A percentile compares a stretch with the other conserved stretches of the same genome.
Evolutionary conservation across 1,140 invertebrate genomes (phyloP).

Genomic region (Campodea augens): DNA sequence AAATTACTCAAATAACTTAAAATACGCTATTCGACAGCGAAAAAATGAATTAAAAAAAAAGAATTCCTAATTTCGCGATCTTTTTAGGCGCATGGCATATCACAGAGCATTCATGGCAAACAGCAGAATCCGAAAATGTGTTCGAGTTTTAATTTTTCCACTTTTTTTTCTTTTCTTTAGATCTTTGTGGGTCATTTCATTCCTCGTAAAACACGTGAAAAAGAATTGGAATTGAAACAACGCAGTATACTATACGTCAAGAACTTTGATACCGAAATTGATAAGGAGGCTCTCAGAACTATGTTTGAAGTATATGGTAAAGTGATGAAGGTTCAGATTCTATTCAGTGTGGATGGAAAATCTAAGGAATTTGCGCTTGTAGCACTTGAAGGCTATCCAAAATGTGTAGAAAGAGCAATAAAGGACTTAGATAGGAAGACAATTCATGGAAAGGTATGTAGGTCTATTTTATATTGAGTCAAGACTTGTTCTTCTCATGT

Average conservation of each 20-base stretch:
- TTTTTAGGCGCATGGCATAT: too few relatives aligned
- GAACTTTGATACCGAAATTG: slow-evolving; percentile 43
- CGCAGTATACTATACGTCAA: slow-evolving; percentile 58
- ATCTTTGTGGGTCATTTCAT: slow-evolving; percentile 48
- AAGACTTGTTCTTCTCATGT: too few relatives aligned
- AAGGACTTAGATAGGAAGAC: slow-evolving; percentile 32
- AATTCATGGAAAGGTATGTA: slow-evolving; percentile 14
- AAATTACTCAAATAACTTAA: too few relatives aligned
- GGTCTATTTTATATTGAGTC: too few relatives aligned
- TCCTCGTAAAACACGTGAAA: slow-evolving; percentile 37
- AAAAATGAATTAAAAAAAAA: too few relatives aligned
- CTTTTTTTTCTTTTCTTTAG: too few relatives aligned
- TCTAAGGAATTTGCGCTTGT: slow-evolving; percentile 49
- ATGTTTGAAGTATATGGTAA: slow-evolving; percentile 40
- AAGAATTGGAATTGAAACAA: slow-evolving; percentile 35
- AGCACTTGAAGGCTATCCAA: slow-evolving; percentile 42
- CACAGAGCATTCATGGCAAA: too few relatives aligned
- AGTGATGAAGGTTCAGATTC: slow-evolving; percentile 27
- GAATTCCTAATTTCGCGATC: too few relatives aligned
- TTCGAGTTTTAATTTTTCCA: too few relatives aligned
- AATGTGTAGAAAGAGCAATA: slow-evolving; percentile 37
- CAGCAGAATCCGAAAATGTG: too few relatives aligned
- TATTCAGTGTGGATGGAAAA: too few relatives aligned
- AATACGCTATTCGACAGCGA: too few relatives aligned
- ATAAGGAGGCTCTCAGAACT: slow-evolving; percentile 40